phyloP scores from a whole-genome alignment of 2,113 vertebrate genomes.

The Leptobrachium ailaonicum region DNA sequence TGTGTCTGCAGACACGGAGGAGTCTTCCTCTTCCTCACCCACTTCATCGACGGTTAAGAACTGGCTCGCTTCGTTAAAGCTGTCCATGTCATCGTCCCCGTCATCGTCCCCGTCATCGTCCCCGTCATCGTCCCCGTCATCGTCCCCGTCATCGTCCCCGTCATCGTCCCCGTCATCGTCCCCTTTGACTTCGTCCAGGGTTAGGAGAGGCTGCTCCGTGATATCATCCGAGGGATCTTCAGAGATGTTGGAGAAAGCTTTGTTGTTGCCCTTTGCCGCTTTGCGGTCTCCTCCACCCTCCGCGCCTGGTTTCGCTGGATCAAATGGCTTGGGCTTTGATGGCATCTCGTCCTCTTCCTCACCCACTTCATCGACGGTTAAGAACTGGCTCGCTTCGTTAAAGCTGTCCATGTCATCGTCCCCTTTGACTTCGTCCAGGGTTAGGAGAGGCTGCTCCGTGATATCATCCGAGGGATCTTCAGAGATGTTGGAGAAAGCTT shows the following conservation, averaged over 20 bases:
- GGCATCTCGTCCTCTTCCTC: slow-evolving; percentile 67
- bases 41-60: slow-evolving; percentile 84
- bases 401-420: slow-evolving; percentile 66
- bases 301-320: slow-evolving; percentile 46
- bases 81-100: slow-evolving; percentile 74
- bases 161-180: slow-evolving; percentile 68
- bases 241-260: slow-evolving; percentile 57
- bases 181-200: slow-evolving; percentile 70
- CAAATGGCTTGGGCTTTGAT: slow-evolving; percentile 27
- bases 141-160: no score
- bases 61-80: slow-evolving; percentile 71
- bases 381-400: slow-evolving; percentile 75
- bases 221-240: slow-evolving; percentile 65
- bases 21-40: slow-evolving; percentile 71
- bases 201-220: slow-evolving; percentile 67
- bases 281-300: slow-evolving; percentile 45
- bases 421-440: slow-evolving; percentile 70
- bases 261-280: slow-evolving; percentile 46
- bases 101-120: no score
- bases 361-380: slow-evolving; percentile 81
- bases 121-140: no score
- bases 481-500: no score
- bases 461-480: slow-evolving; percentile 62
- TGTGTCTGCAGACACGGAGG: not conserved
- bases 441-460: slow-evolving; percentile 63